Percentiles rank a stretch among this genome's conserved stretches.
These are phyloP conservation scores for Entomyzon cyanotis DNA, from an alignment of 2,113 vertebrate genomes.

Conservation along the genomic window DNA sequence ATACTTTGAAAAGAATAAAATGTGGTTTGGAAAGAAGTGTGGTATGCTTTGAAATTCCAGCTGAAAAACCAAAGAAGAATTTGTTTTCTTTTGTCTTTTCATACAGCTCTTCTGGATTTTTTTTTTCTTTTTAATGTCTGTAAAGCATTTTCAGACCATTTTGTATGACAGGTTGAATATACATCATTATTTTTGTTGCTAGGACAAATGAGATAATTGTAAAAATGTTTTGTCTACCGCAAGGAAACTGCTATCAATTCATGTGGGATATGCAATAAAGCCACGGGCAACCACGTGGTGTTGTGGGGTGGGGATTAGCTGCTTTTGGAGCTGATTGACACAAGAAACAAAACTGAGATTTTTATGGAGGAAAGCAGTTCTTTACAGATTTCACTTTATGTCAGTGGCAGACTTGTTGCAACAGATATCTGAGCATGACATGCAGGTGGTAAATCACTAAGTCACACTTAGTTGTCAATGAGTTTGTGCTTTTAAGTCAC, in stretches of 20 bases:
- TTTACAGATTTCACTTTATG: not conserved
- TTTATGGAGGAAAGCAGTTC: not conserved
- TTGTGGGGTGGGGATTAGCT: not conserved
- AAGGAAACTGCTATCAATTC: slow-evolving; percentile 1
- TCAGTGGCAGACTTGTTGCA: not conserved
- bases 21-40: slow-evolving; percentile 53
- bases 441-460: slow-evolving; percentile 32
- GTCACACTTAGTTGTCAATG: slow-evolving; percentile 24
- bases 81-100: slow-evolving; percentile 55
- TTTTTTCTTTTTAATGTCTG: not conserved
- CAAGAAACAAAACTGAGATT: not conserved
- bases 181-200: slow-evolving; percentile 18
- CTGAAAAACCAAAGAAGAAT: slow-evolving; percentile 37
- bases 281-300: not conserved
- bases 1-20: slow-evolving; percentile 61
- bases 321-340: not conserved
- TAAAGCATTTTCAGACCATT: slow-evolving; percentile 30
- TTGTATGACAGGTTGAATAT: slow-evolving; percentile 25
- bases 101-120: not conserved
- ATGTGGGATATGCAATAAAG: not conserved
- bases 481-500: slow-evolving; percentile 38
- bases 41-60: slow-evolving; percentile 58
- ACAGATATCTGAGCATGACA: not conserved
- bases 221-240: slow-evolving; percentile 39
- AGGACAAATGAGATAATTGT: not conserved